phyloP scores from a whole-genome alignment of 2,113 vertebrate species.

The Gulo gulo region DNA sequence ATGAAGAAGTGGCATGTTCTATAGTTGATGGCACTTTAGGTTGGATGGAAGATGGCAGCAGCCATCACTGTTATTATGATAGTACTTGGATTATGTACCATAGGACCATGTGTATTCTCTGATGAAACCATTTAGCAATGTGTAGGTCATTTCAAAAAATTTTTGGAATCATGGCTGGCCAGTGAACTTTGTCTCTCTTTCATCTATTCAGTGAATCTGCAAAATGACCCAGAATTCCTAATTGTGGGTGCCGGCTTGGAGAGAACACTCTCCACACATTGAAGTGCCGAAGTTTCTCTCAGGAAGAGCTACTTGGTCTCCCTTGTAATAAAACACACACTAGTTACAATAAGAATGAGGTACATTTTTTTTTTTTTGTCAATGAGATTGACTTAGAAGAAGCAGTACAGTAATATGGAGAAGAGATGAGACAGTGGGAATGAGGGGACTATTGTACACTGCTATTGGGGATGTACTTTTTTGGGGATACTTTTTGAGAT shows the following conservation, averaged over 20 bases:
- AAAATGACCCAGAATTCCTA: neutral
- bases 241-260: neutral
- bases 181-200: neutral
- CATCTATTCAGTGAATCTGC: neutral
- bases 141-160: neutral
- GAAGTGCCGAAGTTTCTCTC: neutral
- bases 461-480: neutral
- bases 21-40: neutral
- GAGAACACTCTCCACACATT: neutral
- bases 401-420: neutral
- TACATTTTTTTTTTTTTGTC: neutral
- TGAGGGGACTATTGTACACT: fast-evolving
- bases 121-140: neutral
- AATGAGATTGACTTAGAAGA: neutral
- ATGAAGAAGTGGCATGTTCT: neutral
- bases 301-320: neutral
- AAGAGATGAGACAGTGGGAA: too few species aligned
- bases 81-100: neutral
- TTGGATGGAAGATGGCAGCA: neutral
- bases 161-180: neutral
- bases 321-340: neutral
- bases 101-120: neutral
- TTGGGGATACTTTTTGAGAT: neutral
- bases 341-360: neutral
- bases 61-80: neutral